Evolutionary conservation across 2,797 vertebrate species (phyloP), one percentile per base, ranked within the genome.

Genomic region (Kryptopterus vitreolus): DNA sequence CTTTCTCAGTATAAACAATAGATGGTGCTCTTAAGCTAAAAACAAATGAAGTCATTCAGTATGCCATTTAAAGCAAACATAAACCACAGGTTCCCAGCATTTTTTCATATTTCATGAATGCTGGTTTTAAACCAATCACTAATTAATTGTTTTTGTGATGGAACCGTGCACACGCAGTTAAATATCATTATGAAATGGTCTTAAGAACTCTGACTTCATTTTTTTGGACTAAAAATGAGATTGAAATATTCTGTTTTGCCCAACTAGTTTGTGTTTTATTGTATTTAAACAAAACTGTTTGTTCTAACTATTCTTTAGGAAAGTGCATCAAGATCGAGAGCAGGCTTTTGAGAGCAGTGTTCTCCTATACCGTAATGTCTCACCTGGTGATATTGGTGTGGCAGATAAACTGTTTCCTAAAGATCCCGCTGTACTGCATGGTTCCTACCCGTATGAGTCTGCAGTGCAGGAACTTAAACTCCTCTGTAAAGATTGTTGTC

Each of bases 401-500:
- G 84, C 95, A 1, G 38, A 86, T 0, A 95, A 93, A 84, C 93
- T 98, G 38, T 95, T 94, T 76, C 95, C 95, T 3, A 77, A 61
- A 1, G 89, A 89, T 6, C 65, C 87, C 0, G 46, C 79, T 0
- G 12, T 85, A 1, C 77, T 88, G 1, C 81, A 87, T 0, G 90
- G 88, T 61, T 86, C 92, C 88, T 94, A 92, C 29, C 94, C 96
- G 0, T 99, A 98, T 0, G 89, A 92, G 2, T 90, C 90, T 0
- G 96, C 96, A 0, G 89, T 96, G 1, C 94, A 95, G 87, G 96
- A 97, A 83, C 92, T 99, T 31, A 93, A 89, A 65, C 92, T 95
- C 46, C 89, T 99, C 16, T 83, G 92, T 1, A 90, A 92, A 81
- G 94, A 96, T 88, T 90, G 85, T 76, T 96, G 95, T 83, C 97